Conservation (phyloP, 2,113 vertebrate species). For the Puffinus mauretanicus region DNA sequence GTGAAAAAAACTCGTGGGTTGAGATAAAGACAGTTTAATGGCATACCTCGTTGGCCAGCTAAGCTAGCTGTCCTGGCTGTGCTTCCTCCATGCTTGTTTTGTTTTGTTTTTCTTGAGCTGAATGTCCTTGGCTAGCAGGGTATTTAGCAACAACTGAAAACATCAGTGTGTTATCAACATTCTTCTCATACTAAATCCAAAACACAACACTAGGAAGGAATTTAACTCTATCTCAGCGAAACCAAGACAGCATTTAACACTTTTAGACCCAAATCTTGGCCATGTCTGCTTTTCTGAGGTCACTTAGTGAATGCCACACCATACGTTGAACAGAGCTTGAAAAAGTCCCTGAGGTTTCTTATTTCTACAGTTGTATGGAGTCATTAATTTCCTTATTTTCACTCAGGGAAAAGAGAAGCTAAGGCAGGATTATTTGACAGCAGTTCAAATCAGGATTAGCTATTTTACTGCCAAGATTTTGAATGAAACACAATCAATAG, state of each 20-base stretch:
- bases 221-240: too few relatives aligned
- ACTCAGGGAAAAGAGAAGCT: background rate
- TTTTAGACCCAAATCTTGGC: background rate
- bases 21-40: too few relatives aligned
- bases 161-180: too few relatives aligned
- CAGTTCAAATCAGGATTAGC: background rate
- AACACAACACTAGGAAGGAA: too few relatives aligned
- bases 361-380: background rate
- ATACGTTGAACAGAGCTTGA: background rate
- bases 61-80: too few relatives aligned
- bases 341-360: background rate
- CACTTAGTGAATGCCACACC: background rate
- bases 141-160: too few relatives aligned
- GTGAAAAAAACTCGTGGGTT: too few relatives aligned
- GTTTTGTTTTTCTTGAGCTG: too few relatives aligned
- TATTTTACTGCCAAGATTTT: background rate
- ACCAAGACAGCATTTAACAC: background rate
- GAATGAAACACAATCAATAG: background rate
- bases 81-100: too few relatives aligned
- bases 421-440: background rate
- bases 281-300: background rate
- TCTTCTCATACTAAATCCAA: too few relatives aligned
- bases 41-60: too few relatives aligned
- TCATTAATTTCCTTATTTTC: background rate
- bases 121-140: too few relatives aligned